Conservation (phyloP, 2,797 vertebrate genomes). For the Leuciscus waleckii region DNA sequence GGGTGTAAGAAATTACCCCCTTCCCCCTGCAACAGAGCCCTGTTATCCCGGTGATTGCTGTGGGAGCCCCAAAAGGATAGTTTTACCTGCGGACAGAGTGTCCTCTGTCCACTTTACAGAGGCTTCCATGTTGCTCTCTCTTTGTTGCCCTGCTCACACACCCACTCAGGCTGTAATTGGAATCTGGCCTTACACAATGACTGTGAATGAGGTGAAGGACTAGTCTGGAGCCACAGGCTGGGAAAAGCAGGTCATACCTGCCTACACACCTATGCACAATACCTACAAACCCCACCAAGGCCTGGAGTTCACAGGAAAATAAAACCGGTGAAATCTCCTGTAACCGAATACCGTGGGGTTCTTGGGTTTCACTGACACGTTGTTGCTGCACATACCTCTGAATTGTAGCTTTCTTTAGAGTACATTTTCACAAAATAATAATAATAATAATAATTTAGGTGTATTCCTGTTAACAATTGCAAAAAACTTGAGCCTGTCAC, state of each 20-base stretch:
- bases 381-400: conserved; percentile 5
- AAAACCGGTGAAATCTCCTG: conserved; percentile 55
- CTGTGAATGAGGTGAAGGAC: conserved; percentile 38
- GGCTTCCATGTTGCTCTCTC: conserved; percentile 51
- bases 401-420: background rate
- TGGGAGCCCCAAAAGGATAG: conserved; percentile 59
- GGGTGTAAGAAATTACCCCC: conserved; percentile 52
- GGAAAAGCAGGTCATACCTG: conserved; percentile 63
- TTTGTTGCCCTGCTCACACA: conserved; percentile 62
- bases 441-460: background rate
- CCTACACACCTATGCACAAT: conserved; percentile 59
- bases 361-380: conserved; percentile 50
- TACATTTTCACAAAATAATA: background rate
- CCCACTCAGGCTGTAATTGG: conserved; percentile 59
- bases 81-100: conserved; percentile 64
- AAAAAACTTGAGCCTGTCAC: background rate
- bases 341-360: conserved; percentile 47
- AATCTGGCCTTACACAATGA: conserved; percentile 62
- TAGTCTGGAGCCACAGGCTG: conserved; percentile 53
- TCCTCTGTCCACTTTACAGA: conserved; percentile 61
- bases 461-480: too few species aligned
- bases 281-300: conserved; percentile 40
- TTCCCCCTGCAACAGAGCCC: conserved; percentile 39
- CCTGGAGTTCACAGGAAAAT: conserved; percentile 56
- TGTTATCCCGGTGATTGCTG: conserved; percentile 49